Evolutionary conservation across 2,888 invertebrate species (phyloP).

Genomic region (Calliopum simillimum): DNA sequence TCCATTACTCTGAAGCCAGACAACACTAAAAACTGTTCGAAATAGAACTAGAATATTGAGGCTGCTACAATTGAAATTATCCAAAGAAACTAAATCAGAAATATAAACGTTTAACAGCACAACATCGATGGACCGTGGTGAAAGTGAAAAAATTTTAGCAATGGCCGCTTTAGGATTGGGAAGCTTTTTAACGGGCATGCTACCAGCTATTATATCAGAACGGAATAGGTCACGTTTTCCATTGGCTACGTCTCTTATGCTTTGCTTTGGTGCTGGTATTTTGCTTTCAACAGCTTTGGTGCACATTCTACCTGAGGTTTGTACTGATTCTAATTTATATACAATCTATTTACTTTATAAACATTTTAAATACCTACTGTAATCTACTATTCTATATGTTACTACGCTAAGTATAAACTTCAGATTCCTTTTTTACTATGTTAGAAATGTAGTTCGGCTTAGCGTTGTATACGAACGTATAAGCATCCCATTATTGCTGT

Average conservation of each 20-base stretch:
- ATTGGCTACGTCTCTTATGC: slow-evolving; percentile 74
- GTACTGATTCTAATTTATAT: slow-evolving; percentile 24
- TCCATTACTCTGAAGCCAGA: too few relatives aligned
- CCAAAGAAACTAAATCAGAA: too few relatives aligned
- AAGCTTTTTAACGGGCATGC: slow-evolving; percentile 77
- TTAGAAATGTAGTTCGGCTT: too few relatives aligned
- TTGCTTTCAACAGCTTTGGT: slow-evolving; percentile 80
- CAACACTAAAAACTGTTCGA: slow-evolving; percentile 24
- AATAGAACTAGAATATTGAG: slow-evolving; percentile 41
- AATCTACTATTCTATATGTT: background rate
- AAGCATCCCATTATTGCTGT: too few relatives aligned
- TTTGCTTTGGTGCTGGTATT: slow-evolving; percentile 86
- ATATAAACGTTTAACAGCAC: too few relatives aligned
- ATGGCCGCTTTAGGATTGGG: slow-evolving; percentile 76
- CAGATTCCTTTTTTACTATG: too few relatives aligned
- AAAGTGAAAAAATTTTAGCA: slow-evolving; percentile 73
- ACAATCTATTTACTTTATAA: background rate
- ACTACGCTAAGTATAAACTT: too few relatives aligned
- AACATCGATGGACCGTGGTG: slow-evolving; percentile 47
- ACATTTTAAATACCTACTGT: background rate
- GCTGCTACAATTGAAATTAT: slow-evolving; percentile 35
- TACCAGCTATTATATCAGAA: slow-evolving; percentile 76
- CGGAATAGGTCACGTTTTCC: slow-evolving; percentile 72
- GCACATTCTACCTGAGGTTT: slow-evolving; percentile 85
- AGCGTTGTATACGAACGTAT: too few relatives aligned